Base-by-base conservation (phyloP, 2,888 invertebrate species). In the Pristionchus arcanus region DNA sequence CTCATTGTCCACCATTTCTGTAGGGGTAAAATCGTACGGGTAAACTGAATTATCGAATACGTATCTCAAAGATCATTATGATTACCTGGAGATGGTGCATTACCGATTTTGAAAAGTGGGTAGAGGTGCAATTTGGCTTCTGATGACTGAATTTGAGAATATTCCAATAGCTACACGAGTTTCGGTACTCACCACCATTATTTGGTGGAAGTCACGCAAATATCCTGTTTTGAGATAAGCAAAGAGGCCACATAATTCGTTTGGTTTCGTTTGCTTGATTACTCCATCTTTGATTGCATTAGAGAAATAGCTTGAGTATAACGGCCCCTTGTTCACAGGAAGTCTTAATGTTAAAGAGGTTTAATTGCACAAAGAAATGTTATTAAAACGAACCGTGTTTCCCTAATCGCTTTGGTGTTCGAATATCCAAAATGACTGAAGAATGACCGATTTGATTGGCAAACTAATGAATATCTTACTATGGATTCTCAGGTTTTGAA, bases 361-460 rank as follows among this genome's bases (percentile, higher is more conserved):
- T n/a, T n/a, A n/a, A 59, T 59, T 59, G 15, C 59, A 77, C 49
- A 37, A n/a, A 2, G 34, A 74, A 31, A 74, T 68, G 7, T 7
- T 77, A n/a, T 42, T 25, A 15, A 15, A 49, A 53, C 81, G 2
- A 13, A 81, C 81, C 28, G 25, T 34, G 28, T 53, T 81, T 81
- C 81, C 34, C 49, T 81, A n/a, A 81, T 53, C 11, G 81, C 81
- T 53, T 81, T 81, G 0, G 81, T 19, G 16, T 81, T 49, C 28
- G 11, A 81, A 53, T n/a, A 81, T 81, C 81, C 81, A 28, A 81
- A 81, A n/a, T 81, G 81, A 25, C 81, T 81, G 49, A n/a, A 49
- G 28, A 77, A 28, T 11, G 42, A 49, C 42, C 42, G 42, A 49
- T 49, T 49, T 49, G 42, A 49, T 49, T 49, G 11, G 42, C 13